A percentile compares a stretch with the other conserved stretches of the same genome.
Conservation (phyloP, 2,113 vertebrate genomes). For the Ailuropoda melanoleuca region DNA sequence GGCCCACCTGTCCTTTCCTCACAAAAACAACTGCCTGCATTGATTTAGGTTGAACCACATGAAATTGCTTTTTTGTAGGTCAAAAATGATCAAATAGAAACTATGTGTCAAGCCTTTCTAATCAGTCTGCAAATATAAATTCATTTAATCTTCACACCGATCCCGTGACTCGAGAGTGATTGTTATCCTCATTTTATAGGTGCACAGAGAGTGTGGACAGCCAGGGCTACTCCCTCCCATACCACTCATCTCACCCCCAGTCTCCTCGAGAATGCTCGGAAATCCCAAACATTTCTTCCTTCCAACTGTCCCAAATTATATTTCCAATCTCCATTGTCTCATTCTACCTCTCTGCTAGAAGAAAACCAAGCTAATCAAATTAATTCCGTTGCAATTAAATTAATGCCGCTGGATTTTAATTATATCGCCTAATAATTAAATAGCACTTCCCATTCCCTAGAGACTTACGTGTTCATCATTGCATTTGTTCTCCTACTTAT, state of each 20-base stretch:
- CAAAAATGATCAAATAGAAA: not conserved
- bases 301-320: not conserved
- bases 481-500: not conserved
- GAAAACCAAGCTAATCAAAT: slow-evolving; percentile 22
- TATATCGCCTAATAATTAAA: not conserved
- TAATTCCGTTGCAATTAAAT: slow-evolving; percentile 42
- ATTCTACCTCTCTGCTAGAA: not conserved
- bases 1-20: not conserved
- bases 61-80: not conserved
- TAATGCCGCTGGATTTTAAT: slow-evolving; percentile 53
- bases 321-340: not conserved
- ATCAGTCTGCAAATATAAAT: not conserved
- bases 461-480: not conserved
- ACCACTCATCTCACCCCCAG: no score
- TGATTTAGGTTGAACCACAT: not conserved
- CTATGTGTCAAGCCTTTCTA: not conserved
- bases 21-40: not conserved
- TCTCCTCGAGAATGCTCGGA: not conserved
- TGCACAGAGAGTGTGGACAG: not conserved
- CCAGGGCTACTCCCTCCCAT: no score
- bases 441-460: not conserved
- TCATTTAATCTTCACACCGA: not conserved
- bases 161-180: not conserved
- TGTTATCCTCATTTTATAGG: not conserved
- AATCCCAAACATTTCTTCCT: not conserved